phyloP scores from a whole-genome alignment of 1,140 invertebrate genomes.

The Reticulitermes speratus region DNA sequence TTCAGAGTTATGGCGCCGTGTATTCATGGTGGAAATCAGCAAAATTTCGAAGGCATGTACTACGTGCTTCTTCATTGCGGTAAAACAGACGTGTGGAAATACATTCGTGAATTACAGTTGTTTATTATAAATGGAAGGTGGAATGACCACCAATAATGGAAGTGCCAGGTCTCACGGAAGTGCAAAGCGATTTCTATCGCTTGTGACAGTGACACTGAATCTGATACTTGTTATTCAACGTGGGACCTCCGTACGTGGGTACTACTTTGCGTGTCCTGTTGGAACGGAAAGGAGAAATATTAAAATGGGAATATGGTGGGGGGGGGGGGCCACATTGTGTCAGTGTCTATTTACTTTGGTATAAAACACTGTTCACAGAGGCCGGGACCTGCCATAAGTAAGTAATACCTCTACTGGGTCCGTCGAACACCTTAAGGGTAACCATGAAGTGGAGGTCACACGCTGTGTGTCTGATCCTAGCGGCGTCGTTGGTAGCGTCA shows the following conservation, averaged over 20 bases:
- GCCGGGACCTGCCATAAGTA: background rate
- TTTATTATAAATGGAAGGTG: no score
- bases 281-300: background rate
- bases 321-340: background rate
- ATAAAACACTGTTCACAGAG: background rate
- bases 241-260: background rate
- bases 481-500: constrained; percentile 55
- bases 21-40: no score
- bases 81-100: no score
- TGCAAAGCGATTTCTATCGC: background rate
- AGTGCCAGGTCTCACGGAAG: background rate
- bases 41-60: no score
- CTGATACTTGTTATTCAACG: background rate
- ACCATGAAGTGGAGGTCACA: background rate
- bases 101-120: no score
- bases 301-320: background rate
- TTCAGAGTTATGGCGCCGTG: no score
- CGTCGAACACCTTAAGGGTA: background rate
- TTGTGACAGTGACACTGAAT: background rate
- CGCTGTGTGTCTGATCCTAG: background rate
- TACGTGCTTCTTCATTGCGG: no score
- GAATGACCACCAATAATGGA: background rate
- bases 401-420: background rate
- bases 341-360: background rate
- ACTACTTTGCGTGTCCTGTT: constrained; percentile 10